Base-by-base conservation (phyloP, 2,888 invertebrate species). In the Oscheius sp. region DNA sequence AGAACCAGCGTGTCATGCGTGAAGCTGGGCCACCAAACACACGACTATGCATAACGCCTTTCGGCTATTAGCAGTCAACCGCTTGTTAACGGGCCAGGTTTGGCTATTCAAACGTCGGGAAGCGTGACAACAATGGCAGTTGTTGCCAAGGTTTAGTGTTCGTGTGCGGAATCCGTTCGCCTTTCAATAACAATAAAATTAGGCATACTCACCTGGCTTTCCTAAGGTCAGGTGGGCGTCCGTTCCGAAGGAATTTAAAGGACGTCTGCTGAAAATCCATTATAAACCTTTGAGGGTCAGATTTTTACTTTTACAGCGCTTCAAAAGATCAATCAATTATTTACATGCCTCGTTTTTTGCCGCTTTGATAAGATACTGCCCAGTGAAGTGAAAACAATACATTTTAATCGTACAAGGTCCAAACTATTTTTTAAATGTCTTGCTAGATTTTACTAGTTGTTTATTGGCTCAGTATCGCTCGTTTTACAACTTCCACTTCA, bases 21-120 rank as follows among this genome's bases (percentile, higher is more conserved):
- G 70, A 70, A 70, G 70, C 68, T 55, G 48, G 42, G 63, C 65
- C 65, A 37, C 55, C 68, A 68, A 68, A 68, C 68, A 68, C 68
- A 68, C 68, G 55, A 53, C 55, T 55, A 68, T 68, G 68, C 68
- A 68, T 68, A 55, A 68, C 68, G 68, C 42, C 53, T 53, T 55
- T 68, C 35, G 68, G 55, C 68, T 33, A 68, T 68, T 68, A 55
- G 68, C 68, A 65, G 65, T 65, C 65, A 65, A 50, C 50, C 65
- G 65, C 55, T 68, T 53, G 48, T 63, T 63, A 55, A 68, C 42
- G 68, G 29, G 53, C 55, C 55, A 53, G 68, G 68, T 68, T 68
- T 13, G 53, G 55, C 11, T 21, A 55, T 33, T 13, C 55, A 51
- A 65, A 50, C 11, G 55, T 21, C 21, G 21, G 9, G 55, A 32